These are phyloP conservation scores for Potamilus streckersoni DNA, from an alignment of 1,140 invertebrate species.

Conservation along the genomic window DNA sequence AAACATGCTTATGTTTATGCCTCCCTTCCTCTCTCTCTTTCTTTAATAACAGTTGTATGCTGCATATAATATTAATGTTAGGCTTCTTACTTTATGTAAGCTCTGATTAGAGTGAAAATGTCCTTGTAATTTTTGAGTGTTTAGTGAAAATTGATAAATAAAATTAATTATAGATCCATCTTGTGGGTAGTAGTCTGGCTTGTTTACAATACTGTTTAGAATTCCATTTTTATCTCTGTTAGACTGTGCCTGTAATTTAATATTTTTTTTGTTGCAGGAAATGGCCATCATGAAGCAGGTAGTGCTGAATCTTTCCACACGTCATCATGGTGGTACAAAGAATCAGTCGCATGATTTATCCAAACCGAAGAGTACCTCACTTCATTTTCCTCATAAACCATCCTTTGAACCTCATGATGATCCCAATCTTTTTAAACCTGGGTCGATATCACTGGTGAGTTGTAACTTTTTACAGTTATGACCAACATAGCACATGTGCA, in stretches of 20 bases:
- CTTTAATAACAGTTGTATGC: no score
- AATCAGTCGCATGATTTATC: slow-evolving; percentile 30
- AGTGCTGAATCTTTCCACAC: slow-evolving; percentile 52
- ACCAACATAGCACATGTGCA: not conserved
- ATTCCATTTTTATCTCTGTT: no score
- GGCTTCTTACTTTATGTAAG: no score
- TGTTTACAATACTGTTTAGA: no score
- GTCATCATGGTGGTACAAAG: slow-evolving; percentile 45
- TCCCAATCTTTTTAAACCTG: slow-evolving; percentile 51
- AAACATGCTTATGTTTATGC: no score
- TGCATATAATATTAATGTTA: no score
- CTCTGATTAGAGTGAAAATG: no score
- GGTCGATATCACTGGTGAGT: slow-evolving; percentile 52
- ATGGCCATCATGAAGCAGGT: slow-evolving; percentile 64
- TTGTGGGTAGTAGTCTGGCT: no score
- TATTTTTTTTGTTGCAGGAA: slow-evolving; percentile 36
- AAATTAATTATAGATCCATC: no score
- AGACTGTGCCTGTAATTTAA: not conserved
- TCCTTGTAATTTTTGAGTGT: no score
- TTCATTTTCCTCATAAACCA: slow-evolving; percentile 31
- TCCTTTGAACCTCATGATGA: slow-evolving; percentile 52
- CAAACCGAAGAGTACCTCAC: slow-evolving; percentile 42
- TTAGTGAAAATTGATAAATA: no score
- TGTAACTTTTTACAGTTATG: not conserved
- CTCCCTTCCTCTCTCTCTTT: no score